Percentiles rank a stretch among this genome's conserved stretches.
Evolutionary conservation across 2,797 vertebrate genomes (phyloP).

Genomic region (Myripristis murdjan): DNA sequence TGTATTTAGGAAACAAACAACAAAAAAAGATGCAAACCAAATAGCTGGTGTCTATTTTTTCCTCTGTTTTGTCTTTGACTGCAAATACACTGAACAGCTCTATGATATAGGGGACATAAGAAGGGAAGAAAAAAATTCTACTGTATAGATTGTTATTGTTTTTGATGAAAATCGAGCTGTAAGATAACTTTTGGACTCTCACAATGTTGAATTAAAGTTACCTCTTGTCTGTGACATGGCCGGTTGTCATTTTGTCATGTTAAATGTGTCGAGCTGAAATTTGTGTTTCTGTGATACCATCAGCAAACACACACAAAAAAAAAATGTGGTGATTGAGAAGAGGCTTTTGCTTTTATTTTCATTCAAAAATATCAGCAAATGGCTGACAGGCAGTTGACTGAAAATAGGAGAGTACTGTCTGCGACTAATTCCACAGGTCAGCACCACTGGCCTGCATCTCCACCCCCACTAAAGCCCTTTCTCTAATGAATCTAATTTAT

Average conservation of each 20-base stretch:
- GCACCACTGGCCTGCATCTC: slow-evolving; percentile 57
- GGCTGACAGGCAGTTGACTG: slow-evolving; percentile 40
- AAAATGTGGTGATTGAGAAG: neutral
- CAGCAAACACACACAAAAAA: too few relatives aligned
- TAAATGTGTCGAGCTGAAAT: neutral
- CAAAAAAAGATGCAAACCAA: slow-evolving; percentile 83
- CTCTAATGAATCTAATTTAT: slow-evolving; percentile 84
- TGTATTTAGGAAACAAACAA: slow-evolving; percentile 83
- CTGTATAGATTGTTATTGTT: slow-evolving; percentile 99
- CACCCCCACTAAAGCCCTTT: slow-evolving; percentile 40
- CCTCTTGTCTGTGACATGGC: slow-evolving; percentile 97
- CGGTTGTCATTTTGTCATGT: slow-evolving; percentile 71
- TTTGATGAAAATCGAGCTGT: slow-evolving; percentile 98
- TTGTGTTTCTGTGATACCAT: neutral
- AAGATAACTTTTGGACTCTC: slow-evolving; percentile 99
- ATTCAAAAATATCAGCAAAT: slow-evolving; percentile 28
- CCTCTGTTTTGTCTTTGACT: slow-evolving; percentile 87
- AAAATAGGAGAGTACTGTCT: slow-evolving; percentile 37
- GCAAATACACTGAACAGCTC: slow-evolving; percentile 99
- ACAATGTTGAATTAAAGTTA: slow-evolving; percentile 99
- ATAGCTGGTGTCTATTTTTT: slow-evolving; percentile 86
- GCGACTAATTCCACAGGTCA: slow-evolving; percentile 73
- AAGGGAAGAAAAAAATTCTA: slow-evolving; percentile 90
- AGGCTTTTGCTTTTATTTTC: neutral
- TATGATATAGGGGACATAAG: slow-evolving; percentile 84